These are phyloP conservation scores for Pseudoatta argentina DNA, from an alignment of 1,140 invertebrate genomes.

Conservation along the genomic window DNA sequence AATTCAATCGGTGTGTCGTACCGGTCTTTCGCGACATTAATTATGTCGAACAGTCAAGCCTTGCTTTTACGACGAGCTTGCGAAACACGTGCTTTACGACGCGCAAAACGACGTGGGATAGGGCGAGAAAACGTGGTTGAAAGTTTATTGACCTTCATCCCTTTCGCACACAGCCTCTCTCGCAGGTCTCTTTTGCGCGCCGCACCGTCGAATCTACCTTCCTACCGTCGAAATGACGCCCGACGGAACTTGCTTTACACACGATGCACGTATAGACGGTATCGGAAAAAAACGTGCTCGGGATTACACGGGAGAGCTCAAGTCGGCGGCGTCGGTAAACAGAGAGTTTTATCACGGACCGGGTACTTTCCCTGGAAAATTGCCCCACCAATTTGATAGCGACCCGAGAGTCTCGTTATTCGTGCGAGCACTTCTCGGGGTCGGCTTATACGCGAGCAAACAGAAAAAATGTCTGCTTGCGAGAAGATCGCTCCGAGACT, in stretches of 20 bases:
- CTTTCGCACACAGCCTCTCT: constrained; percentile 26
- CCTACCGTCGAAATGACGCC: constrained; percentile 51
- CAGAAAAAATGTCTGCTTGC: constrained; percentile 41
- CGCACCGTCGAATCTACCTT: constrained; percentile 18
- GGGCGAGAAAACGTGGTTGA: constrained; percentile 42
- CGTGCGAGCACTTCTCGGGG: constrained; percentile 5
- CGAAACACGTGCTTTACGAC: constrained; percentile 40
- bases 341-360: constrained; percentile 61
- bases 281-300: constrained; percentile 62
- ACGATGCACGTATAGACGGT: constrained; percentile 59
- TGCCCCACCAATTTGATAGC: constrained; percentile 59
- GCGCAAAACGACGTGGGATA: constrained; percentile 22
- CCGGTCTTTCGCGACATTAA: constrained; percentile 1
- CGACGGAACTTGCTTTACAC: constrained; percentile 58
- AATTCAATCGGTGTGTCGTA: not conserved
- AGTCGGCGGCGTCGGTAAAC: constrained; percentile 61
- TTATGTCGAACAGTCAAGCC: not conserved
- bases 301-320: constrained; percentile 56
- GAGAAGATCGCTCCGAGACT: constrained; percentile 15
- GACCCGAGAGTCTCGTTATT: constrained; percentile 45
- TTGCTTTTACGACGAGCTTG: constrained; percentile 34
- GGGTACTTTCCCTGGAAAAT: constrained; percentile 54
- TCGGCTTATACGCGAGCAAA: constrained; percentile 41
- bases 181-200: not conserved
- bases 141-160: constrained; percentile 59